phyloP scores from a whole-genome alignment of 2,888 invertebrate species.

The Uloborus plumipes region DNA sequence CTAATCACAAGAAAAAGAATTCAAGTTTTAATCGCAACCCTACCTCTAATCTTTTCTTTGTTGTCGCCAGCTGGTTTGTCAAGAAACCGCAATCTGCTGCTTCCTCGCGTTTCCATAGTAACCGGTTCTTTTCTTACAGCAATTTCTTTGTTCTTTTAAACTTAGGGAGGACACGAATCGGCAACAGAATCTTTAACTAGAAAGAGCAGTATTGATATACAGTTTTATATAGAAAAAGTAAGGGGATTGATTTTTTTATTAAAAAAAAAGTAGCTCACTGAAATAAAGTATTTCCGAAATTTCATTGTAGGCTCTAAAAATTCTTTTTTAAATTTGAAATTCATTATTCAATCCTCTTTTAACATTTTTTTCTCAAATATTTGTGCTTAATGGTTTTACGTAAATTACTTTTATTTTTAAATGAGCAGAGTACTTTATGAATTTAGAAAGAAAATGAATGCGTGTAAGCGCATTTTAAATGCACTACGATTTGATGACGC shows the following conservation, averaged over 20 bases:
- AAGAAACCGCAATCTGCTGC: slow-evolving; percentile 36
- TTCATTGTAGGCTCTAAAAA: no score
- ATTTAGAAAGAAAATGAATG: no score
- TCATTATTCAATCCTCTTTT: no score
- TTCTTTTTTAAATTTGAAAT: no score
- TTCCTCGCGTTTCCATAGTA: slow-evolving; percentile 46
- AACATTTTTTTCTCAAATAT: no score
- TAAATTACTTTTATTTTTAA: no score
- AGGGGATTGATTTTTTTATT: background rate
- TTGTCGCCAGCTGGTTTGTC: slow-evolving; percentile 45
- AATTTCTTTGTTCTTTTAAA: slow-evolving; percentile 37
- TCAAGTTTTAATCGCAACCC: slow-evolving; percentile 32
- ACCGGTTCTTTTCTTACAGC: slow-evolving; percentile 3
- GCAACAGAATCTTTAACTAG: slow-evolving; percentile 16
- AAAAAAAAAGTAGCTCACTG: no score
- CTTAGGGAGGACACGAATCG: slow-evolving; percentile 25
- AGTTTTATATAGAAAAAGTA: slow-evolving; percentile 2
- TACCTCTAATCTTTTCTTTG: slow-evolving; percentile 44
- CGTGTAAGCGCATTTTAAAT: no score
- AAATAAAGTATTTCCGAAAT: no score
- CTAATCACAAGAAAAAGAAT: slow-evolving; percentile 20
- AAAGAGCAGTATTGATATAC: slow-evolving; percentile 17
- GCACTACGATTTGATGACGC: no score
- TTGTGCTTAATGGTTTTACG: no score
- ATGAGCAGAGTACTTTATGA: no score